phyloP scores from a whole-genome alignment of 2,113 vertebrate genomes.

The Coracopsis vasa region DNA sequence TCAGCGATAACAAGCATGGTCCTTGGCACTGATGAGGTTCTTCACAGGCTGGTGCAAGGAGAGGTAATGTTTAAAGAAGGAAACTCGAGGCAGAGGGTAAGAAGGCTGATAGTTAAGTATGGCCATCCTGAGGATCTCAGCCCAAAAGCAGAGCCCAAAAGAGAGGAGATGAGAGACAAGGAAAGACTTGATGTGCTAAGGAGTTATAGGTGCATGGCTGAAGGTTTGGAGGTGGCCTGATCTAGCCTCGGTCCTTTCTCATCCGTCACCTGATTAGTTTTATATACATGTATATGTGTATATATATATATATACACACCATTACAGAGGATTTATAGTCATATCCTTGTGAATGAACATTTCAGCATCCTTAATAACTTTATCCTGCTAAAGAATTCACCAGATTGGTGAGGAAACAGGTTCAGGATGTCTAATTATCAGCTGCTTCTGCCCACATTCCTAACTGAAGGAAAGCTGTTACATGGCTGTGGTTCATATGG shows the following conservation, averaged over 20 bases:
- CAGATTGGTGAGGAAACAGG: background rate
- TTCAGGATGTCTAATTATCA: background rate
- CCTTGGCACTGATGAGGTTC: background rate
- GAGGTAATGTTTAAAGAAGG: background rate
- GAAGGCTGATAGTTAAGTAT: background rate
- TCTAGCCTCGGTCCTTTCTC: background rate
- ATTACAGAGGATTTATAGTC: background rate
- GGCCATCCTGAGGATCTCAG: background rate
- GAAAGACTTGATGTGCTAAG: background rate
- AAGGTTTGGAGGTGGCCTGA: background rate
- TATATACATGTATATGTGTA: background rate
- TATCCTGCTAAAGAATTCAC: background rate
- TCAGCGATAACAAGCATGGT: background rate
- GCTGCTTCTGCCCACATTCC: background rate
- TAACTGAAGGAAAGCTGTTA: background rate
- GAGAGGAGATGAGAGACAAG: background rate
- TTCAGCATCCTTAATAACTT: background rate
- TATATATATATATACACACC: background rate
- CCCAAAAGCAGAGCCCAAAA: background rate
- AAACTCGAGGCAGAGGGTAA: background rate
- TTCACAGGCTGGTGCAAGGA: background rate
- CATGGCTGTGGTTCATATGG: background rate
- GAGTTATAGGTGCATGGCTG: background rate
- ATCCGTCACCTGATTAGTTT: background rate
- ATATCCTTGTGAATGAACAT: background rate